Evolutionary conservation across 2,888 invertebrate species (phyloP).

Genomic region (Lissocephala sabroskyi): DNA sequence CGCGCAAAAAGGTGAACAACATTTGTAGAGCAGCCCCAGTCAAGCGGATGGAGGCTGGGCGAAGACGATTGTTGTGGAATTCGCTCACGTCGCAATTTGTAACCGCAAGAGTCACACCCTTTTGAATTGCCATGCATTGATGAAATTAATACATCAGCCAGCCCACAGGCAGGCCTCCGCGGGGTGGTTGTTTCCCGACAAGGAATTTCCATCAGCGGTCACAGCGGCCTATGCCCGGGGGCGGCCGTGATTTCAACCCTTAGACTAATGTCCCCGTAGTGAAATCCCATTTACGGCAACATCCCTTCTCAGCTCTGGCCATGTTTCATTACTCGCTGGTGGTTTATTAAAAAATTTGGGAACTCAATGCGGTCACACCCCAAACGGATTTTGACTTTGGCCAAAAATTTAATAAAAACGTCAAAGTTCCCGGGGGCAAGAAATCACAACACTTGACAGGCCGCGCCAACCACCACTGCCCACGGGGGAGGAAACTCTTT

Average conservation of each 20-base stretch:
- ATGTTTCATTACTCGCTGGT: slow-evolving; percentile 38
- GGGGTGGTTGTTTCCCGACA: slow-evolving; percentile 30
- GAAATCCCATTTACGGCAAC: too few species aligned
- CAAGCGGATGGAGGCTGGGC: slow-evolving; percentile 31
- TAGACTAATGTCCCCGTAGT: too few species aligned
- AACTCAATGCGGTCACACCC: slow-evolving; percentile 19
- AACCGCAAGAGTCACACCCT: slow-evolving; percentile 56
- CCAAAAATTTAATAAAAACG: slow-evolving; percentile 57
- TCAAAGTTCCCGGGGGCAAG: slow-evolving; percentile 28
- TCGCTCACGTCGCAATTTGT: slow-evolving; percentile 57
- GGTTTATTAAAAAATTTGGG: slow-evolving; percentile 61
- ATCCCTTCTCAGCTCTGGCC: slow-evolving; percentile 6
- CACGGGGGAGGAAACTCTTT: not conserved
- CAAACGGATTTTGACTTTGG: not conserved
- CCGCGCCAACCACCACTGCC: not conserved
- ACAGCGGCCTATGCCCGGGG: slow-evolving; percentile 24
- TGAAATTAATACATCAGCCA: slow-evolving; percentile 53
- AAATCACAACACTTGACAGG: slow-evolving; percentile 48
- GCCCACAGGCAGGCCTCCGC: slow-evolving; percentile 11
- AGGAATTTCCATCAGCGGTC: slow-evolving; percentile 40
- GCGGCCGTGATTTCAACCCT: slow-evolving; percentile 37
- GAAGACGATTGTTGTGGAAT: slow-evolving; percentile 31
- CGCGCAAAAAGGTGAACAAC: slow-evolving; percentile 65
- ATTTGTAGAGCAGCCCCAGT: slow-evolving; percentile 60
- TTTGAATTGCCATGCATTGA: not conserved